Base-by-base conservation (phyloP, 1,140 invertebrate species). In the Formica selysi region DNA sequence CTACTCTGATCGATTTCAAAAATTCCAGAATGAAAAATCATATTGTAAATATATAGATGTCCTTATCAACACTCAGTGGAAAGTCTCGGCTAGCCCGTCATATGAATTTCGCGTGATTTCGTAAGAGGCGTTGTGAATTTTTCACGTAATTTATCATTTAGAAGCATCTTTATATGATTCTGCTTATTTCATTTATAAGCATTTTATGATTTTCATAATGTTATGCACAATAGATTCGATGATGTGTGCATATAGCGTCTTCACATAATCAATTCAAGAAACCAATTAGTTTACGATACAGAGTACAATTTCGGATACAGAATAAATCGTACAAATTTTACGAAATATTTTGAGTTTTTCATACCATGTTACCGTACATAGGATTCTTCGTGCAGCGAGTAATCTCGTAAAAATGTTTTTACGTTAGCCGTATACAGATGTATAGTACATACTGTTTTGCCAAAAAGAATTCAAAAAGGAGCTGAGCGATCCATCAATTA, bases 381-480 rank as follows among this genome's bases (percentile, higher is more conserved):
- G 11, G 61, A 65, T 78, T 38, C 19, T 19, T 64, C 10, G 2
- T 64, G 22, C 22, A 67, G n/a, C 51, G 11, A 76, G 65, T 85
- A 22, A 62, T 73, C n/a, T 86, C 67, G 29, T 71, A 87, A 84
- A 76, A 88, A 74, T 76, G n/a, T 85, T 59, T 64, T 64, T 65
- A n/a, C 10, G 6, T 83, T 61, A 51, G 16, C 29, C 44, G 5
- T 54, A 78, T 3, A 51, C 38, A 54, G 62, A 38, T 32, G 32
- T 68, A 54, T n/a, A 29, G 32, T 84, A 85, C 16, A 59, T 48
- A 32, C 3, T 4, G 16, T 48, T 76, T 64, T 36, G 13, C 26
- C 19, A 38, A 38, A 64, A 85, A 78, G 7, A 57, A 19, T 22
- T 32, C 26, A 54, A 68, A 44, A 78, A 41, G n/a, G 22, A 80